Base-by-base conservation (phyloP, 1,140 invertebrate species). In the Dreissena polymorpha region DNA sequence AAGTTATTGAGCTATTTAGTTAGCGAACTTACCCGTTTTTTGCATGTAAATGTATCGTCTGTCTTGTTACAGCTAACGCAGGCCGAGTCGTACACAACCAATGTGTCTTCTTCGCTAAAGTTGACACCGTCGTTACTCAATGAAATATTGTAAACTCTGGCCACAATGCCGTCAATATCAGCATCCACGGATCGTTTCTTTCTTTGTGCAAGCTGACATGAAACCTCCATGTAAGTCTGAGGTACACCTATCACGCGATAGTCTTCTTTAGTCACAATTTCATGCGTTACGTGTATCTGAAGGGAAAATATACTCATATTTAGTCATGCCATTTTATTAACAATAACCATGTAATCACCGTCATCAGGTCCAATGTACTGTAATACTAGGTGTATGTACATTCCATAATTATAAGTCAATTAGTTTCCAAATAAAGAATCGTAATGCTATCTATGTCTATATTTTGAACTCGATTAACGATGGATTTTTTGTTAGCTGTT, bases 11-110 rank as follows among this genome's bases (percentile, higher is more conserved):
- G n/a, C n/a, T n/a, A n/a, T n/a, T n/a, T n/a, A n/a, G n/a, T n/a
- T 8, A 39, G 39, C 39, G 39, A 14, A 13, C 16, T 23, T 51
- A 77, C 74, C 63, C 29, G n/a, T 55, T 65, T 64, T 12, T 7
- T 68, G 39, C 74, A 77, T 10, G 53, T 10, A 0, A 77, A 23
- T 25, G 65, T 68, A 13, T 16, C 50, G 0, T 53, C 49, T 10
- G 51, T 16, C 39, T 77, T 77, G 13, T 39, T 77, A 64, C 74
- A 77, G n/a, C 68, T 68, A 27, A 77, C 63, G 55, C 74, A 77
- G 13, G 50, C 39, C 0, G 74, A 77, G 18, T 77, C 74, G 55
- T 23, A 77, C 14, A 77, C 53, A n/a, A 77, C 63, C 21, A 77
- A 2, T 8, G 63, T 14, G 18, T 77, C 74, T 68, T 51, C 63